Evolutionary conservation across 2,113 vertebrate species (phyloP), one percentile per base, ranked within the genome.

Genomic region (Pomatorhinus ruficollis): DNA sequence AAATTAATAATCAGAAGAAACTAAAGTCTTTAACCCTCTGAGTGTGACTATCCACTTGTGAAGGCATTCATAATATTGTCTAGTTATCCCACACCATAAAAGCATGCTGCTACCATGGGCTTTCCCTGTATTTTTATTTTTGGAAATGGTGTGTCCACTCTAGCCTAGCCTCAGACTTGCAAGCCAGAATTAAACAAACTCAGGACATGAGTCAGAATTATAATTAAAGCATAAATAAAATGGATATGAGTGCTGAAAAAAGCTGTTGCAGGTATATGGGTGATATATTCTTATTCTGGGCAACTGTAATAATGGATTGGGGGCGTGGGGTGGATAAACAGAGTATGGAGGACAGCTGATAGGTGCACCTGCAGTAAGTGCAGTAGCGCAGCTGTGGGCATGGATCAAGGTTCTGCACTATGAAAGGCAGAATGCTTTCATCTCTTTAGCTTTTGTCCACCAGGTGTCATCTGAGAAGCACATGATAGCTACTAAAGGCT

Each of bases 401-500:
- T 18, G 28, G 11, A 21, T 35, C 37, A n/a, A 25, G 12, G 15
- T n/a, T 60, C 60, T 69, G 66, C 22, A 4, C 19, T 17, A 6
- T 9, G 24, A 66, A 66, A 72, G 35, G 35, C 39, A 52, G 30
- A 15, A 28, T 74, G 42, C 61, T 84, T 65, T 68, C 11, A 21
- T 60, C 33, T 25, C 33, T 66, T 30, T 5, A 31, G 66, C 9
- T 75, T 94, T 90, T 96, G 93, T 83, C 96, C 96, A 96, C 78
- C 78, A 96, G 89, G 25, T 96, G 94, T 97, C 96, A 63, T 75
- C 75, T 92, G 72, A 83, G 88, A 93, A 93, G 22, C 59, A 89
- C 69, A 33, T 40, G 10, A 31, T 9, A 76, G 30, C 49, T 75
- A 25, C 31, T 39, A 39, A 60, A 65, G 16, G 22, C 53, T 23